Evolutionary conservation across 2,113 vertebrate species (phyloP), one percentile per base, ranked within the genome.

Genomic region (Melanostigma gelatinosum): DNA sequence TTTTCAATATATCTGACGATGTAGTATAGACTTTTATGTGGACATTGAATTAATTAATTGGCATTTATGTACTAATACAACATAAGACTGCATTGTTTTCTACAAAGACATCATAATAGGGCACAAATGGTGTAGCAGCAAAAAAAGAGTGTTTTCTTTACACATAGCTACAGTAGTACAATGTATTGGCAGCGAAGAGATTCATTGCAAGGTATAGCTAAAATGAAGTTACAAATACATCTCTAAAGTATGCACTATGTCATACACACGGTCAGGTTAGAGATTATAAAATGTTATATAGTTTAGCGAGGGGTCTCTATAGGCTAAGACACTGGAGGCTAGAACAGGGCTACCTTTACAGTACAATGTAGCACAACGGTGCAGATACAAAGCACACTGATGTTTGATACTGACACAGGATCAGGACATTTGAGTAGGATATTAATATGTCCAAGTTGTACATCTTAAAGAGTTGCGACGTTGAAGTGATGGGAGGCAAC

Each of bases 81-180:
- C 90, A 93, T 85, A 86, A 81, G 83, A 91, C 83, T 84, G 89
- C 84, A 89, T 91, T 86, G 84, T 90, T 89, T 83, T 92, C 85
- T 85, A 94, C 93, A 91, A 82, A 82, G 88, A 94, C 92, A 92
- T 92, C 79, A 85, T 93, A 75, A 90, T 86, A 91, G 94, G 95
- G 94, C 95, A 96, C 94, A 94, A 91, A 95, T 94, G 95, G 95
- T 93, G 93, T 94, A 96, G 95, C 95, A 96, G 95, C 95, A 95
- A 92, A 90, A 91, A 88, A 93, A 88, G 90, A 88, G 91, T 89
- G 88, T 91, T 88, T 82, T 89, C 81, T 83, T 89, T 92, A 88
- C 87, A 93, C 79, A 92, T 84, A 74, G 84, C 88, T 92, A 90
- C 92, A 89, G 72, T 80, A 89, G 77, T 92, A 91, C 72, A 84